Base-by-base conservation (phyloP, 92 coral and sea anemone species). In the Ricordea florida region DNA sequence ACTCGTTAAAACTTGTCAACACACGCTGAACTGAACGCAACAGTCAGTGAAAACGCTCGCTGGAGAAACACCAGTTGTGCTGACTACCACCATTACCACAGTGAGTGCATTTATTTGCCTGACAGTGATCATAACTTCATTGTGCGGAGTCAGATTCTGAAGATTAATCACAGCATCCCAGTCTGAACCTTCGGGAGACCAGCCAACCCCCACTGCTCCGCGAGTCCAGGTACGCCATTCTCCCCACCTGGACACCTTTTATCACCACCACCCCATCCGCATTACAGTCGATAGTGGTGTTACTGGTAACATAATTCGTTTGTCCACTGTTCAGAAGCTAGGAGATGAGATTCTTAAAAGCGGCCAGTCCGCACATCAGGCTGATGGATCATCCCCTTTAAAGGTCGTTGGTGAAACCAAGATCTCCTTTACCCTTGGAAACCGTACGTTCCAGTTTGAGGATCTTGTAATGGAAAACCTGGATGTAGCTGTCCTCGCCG, bases 401-500 rank as follows among this genome's bases (percentile, higher is more conserved):
- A 28, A 76, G 47, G 62, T 65, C 9, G 42, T 57, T 22, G 76
- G 80, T 32, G 80, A 59, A 45, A 38, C 80, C 40, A 26, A 24
- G 14, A 10, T 73, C 3, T n/a, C 56, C 15, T 40, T 72, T 1
- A 35, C 56, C 41, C 69, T 44, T 4, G 44, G 36, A 11, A 57
- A 53, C 13, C 74, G 48, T 6, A 23, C 7, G 28, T 77, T 84
- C 43, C 16, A 13, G 48, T 78, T 78, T 22, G 84, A 78, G 14
- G 69, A 64, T 7, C 32, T 74, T 1, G 69, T 82, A 26, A 80
- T 84, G 10, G 89, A 84, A 69, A 37, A 84, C 30, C 72, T 84
- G 24, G 89, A 76, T 31, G 89, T 83, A 2, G 80, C 66, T 8
- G 57, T 84, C 22, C 62, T 76, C 1, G 85, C 85, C 6, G 79